Evolutionary conservation across 1,140 invertebrate species (phyloP).

Genomic region (Oreohelix idahoensis): DNA sequence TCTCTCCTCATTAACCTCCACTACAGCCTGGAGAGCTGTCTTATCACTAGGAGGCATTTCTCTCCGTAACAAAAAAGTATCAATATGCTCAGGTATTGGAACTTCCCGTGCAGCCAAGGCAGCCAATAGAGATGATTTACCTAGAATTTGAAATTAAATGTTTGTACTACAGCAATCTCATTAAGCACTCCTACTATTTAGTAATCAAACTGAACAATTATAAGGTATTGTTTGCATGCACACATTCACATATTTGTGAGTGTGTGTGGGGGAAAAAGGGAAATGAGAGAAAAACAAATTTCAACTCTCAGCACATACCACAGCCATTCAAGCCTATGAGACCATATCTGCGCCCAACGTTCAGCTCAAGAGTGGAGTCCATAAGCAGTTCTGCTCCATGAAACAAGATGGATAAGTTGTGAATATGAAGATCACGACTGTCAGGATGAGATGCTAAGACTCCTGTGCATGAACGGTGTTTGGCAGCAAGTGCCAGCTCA

Average conservation of each 20-base stretch:
- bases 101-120: constrained; percentile 94
- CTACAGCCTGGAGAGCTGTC: constrained; percentile 93
- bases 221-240: no score
- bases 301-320: constrained; percentile 77
- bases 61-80: constrained; percentile 96
- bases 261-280: no score
- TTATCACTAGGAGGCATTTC: constrained; percentile 96
- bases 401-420: constrained; percentile 97
- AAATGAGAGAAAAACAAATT: no score
- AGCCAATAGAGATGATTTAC: constrained; percentile 93
- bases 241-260: no score
- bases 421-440: constrained; percentile 96
- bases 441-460: constrained; percentile 94
- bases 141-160: constrained; percentile 73
- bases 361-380: constrained; percentile 96
- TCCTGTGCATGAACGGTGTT: constrained; percentile 94
- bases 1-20: constrained; percentile 98
- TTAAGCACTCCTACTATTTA: no score
- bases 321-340: constrained; percentile 96
- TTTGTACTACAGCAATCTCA: no score
- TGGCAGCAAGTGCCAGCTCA: constrained; percentile 91
- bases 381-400: constrained; percentile 95
- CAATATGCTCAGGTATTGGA: constrained; percentile 95
- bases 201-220: no score
- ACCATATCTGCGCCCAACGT: constrained; percentile 96